Evolutionary conservation across 2,888 invertebrate species (phyloP).

Genomic region (Plemyria rubiginata): DNA sequence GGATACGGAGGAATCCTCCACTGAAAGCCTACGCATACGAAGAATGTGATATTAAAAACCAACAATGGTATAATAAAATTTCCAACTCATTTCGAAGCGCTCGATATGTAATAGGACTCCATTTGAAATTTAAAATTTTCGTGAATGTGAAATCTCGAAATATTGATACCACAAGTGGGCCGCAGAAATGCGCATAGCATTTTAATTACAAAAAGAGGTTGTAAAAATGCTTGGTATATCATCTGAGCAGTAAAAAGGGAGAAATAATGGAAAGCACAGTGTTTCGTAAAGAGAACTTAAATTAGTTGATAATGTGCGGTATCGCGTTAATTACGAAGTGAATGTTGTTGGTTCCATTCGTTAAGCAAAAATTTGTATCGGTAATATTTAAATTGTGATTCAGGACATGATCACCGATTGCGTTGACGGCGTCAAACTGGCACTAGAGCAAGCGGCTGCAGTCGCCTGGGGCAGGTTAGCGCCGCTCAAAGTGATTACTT

Average conservation of each 20-base stretch:
- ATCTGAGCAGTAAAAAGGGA: slow-evolving; percentile 33
- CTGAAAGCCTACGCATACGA: slow-evolving; percentile 57
- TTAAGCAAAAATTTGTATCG: slow-evolving; percentile 71
- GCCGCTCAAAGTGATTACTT: slow-evolving; percentile 70
- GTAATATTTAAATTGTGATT: slow-evolving; percentile 69
- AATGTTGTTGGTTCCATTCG: slow-evolving; percentile 73
- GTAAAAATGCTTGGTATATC: slow-evolving; percentile 35
- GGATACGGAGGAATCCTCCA: slow-evolving; percentile 58
- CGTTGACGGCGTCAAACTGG: slow-evolving; percentile 60
- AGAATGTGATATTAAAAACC: slow-evolving; percentile 59
- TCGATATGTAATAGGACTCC: slow-evolving; percentile 42
- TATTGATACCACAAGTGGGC: slow-evolving; percentile 33
- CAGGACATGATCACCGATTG: slow-evolving; percentile 60
- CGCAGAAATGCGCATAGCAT: slow-evolving; percentile 34
- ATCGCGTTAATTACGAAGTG: slow-evolving; percentile 68
- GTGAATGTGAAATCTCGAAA: slow-evolving; percentile 38
- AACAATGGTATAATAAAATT: slow-evolving; percentile 57
- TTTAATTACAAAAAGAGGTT: slow-evolving; percentile 34
- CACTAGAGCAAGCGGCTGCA: slow-evolving; percentile 39
- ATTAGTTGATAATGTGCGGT: slow-evolving; percentile 64
- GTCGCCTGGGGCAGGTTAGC: slow-evolving; percentile 47
- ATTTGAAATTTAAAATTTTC: slow-evolving; percentile 44
- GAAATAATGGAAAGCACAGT: slow-evolving; percentile 41
- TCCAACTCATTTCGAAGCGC: slow-evolving; percentile 45
- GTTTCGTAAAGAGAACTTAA: slow-evolving; percentile 51